These are phyloP conservation scores for Geotrupes spiniger DNA, from an alignment of 2,888 invertebrate species.

Conservation along the genomic window DNA sequence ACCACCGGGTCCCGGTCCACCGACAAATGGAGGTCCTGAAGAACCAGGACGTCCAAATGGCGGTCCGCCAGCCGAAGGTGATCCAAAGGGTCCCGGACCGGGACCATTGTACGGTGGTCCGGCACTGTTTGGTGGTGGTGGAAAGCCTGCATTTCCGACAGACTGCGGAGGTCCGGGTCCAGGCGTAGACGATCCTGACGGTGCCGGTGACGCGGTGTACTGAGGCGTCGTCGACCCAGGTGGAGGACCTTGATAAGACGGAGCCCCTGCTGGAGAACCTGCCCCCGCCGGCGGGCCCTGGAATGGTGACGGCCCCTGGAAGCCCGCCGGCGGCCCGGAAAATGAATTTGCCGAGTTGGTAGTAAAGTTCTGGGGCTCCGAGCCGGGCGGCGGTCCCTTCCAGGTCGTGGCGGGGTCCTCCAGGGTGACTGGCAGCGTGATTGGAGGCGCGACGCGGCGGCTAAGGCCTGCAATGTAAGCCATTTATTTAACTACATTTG, in stretches of 20 bases:
- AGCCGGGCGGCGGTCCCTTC: conserved; percentile 71
- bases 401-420: conserved; percentile 74
- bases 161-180: conserved; percentile 62
- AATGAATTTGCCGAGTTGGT: conserved; percentile 60
- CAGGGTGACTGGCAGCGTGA: conserved; percentile 69
- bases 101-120: conserved; percentile 68
- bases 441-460: conserved; percentile 69
- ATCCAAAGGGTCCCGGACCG: conserved; percentile 66
- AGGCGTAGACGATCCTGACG: conserved; percentile 78
- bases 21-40: conserved; percentile 69
- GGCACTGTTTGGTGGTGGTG: conserved; percentile 61
- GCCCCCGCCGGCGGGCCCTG: conserved; percentile 69
- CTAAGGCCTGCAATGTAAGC: conserved; percentile 71
- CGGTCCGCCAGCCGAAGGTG: conserved; percentile 60
- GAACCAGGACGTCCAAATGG: conserved; percentile 62
- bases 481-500: conserved; percentile 56
- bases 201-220: conserved; percentile 84
- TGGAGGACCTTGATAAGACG: conserved; percentile 51
- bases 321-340: conserved; percentile 58
- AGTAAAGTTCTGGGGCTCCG: conserved; percentile 65
- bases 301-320: conserved; percentile 58
- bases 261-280: conserved; percentile 70
- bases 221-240: conserved; percentile 76
- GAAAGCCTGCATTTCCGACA: conserved; percentile 55
- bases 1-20: conserved; percentile 62